A percentile compares a stretch with the other conserved stretches of the same genome.
phyloP scores from a whole-genome alignment of 2,113 vertebrate genomes.

The Sorex araneus region DNA sequence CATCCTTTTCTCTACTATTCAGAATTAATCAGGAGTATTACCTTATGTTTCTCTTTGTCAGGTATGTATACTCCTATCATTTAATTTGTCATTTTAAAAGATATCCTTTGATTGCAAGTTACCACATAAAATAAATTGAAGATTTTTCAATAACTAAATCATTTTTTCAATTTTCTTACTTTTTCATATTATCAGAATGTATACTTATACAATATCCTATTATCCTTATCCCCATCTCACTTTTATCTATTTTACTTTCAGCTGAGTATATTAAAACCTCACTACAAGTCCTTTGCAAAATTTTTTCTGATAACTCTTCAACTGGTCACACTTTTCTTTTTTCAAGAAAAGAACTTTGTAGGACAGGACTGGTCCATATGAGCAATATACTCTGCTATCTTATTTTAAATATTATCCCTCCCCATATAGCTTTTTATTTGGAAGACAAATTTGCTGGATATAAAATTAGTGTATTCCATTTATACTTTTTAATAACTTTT shows the following conservation, averaged over 20 bases:
- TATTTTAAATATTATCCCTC: not conserved
- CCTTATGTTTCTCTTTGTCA: not conserved
- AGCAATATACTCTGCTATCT: not conserved
- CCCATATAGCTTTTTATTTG: not conserved
- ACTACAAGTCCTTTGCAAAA: not conserved
- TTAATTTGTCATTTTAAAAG: not conserved
- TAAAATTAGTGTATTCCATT: not conserved
- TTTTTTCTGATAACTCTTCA: not conserved
- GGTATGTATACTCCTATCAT: not conserved
- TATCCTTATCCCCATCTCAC: not conserved
- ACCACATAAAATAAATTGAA: not conserved
- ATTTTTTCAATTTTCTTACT: not conserved
- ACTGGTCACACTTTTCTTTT: not conserved
- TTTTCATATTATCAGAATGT: not conserved
- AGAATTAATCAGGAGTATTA: not conserved
- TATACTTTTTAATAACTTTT: not conserved
- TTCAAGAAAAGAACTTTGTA: too few species aligned
- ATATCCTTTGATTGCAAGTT: not conserved
- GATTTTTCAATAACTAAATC: not conserved
- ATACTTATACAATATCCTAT: not conserved
- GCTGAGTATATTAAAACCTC: slow-evolving; percentile 37
- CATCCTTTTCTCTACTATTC: not conserved
- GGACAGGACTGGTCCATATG: not conserved
- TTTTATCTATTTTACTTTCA: not conserved
- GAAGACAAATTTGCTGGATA: slow-evolving; percentile 5